A percentile compares a stretch with the other conserved stretches of the same genome.
Conservation (phyloP, 2,113 vertebrate genomes). For the Tragelaphus buxtoni region DNA sequence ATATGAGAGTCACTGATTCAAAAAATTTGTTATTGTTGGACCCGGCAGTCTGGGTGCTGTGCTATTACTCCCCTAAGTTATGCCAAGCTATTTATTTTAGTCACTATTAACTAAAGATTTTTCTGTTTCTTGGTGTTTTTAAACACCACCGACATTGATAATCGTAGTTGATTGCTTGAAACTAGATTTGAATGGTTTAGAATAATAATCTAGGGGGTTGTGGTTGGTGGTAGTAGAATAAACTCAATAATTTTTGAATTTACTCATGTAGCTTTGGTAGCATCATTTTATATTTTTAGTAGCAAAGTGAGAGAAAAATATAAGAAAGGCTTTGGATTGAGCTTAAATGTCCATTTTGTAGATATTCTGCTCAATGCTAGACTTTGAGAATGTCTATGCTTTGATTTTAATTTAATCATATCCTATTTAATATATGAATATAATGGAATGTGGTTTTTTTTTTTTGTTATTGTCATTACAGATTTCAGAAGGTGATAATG, state of each 20-base stretch:
- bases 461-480: constrained; percentile 68
- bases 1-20: not conserved
- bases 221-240: not conserved
- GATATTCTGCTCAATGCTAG: not conserved
- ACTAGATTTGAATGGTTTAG: not conserved
- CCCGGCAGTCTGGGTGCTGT: not conserved
- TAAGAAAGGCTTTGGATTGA: not conserved
- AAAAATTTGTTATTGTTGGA: not conserved
- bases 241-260: not conserved
- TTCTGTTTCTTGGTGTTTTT: constrained; percentile 24
- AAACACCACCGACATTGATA: not conserved
- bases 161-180: not conserved
- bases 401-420: constrained; percentile 5
- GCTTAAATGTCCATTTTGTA: not conserved
- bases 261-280: not conserved
- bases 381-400: not conserved
- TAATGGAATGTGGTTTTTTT: not conserved
- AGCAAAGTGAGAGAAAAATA: constrained; percentile 4
- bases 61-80: not conserved
- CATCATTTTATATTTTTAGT: not conserved
- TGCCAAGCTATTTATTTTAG: not conserved
- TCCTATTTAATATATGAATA: not conserved
- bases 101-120: not conserved
- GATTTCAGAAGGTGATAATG: constrained; percentile 60
- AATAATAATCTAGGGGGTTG: not conserved